A percentile compares a stretch with the other conserved stretches of the same genome.
Evolutionary conservation across 2,888 invertebrate species (phyloP).

Genomic region (Lasiommata megera): DNA sequence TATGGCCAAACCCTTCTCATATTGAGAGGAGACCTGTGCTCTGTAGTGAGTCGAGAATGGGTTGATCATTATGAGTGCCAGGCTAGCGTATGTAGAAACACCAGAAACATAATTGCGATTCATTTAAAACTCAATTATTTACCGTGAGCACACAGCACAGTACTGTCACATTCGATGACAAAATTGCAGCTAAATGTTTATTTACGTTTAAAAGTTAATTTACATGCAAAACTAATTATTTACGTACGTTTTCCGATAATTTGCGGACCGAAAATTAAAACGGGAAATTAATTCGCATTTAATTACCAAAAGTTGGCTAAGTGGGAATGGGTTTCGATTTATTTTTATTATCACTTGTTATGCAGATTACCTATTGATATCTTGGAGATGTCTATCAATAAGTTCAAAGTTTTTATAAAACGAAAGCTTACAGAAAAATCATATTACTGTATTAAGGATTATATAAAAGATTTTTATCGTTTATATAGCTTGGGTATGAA

Average conservation of each 20-base stretch:
- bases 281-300: conserved; percentile 3
- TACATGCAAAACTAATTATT: conserved; percentile 21
- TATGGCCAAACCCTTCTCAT: no score
- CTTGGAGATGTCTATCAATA: no score
- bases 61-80: no score
- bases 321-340: neutral
- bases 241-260: conserved; percentile 9
- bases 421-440: no score
- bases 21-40: no score
- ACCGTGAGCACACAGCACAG: neutral
- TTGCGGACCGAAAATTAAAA: conserved; percentile 11
- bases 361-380: no score
- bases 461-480: no score
- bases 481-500: no score
- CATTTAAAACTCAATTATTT: conserved; percentile 30
- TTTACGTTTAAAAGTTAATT: conserved; percentile 18
- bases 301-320: conserved; percentile 1
- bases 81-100: no score
- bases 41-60: no score
- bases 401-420: no score
- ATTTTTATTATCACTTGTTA: neutral
- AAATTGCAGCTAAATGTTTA: conserved; percentile 18
- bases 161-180: conserved; percentile 3
- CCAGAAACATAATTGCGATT: neutral
- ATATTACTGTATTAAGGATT: no score